Evolutionary conservation across 1,140 invertebrate species (phyloP).

Genomic region (Papilio dardanus): DNA sequence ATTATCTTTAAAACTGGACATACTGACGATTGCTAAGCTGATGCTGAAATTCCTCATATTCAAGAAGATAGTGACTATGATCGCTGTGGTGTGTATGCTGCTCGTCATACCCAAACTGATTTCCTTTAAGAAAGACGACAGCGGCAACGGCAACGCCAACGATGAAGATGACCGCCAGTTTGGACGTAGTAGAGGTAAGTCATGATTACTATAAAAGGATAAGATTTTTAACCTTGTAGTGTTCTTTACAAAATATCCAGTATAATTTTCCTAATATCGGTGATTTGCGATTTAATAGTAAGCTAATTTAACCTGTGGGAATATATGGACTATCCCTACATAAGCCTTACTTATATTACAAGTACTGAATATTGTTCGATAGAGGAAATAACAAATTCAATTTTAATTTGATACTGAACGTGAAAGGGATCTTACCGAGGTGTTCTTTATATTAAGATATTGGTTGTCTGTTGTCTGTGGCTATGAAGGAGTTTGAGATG

Average conservation of each 20-base stretch:
- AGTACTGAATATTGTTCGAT: background rate
- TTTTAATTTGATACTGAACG: background rate
- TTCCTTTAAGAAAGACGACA: constrained; percentile 73
- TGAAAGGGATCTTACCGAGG: background rate
- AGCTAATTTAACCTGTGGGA: too few relatives aligned
- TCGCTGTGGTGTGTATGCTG: constrained; percentile 87
- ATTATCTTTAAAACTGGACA: constrained; percentile 86
- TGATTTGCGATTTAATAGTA: too few relatives aligned
- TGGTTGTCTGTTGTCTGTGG: background rate
- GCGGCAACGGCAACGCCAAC: constrained; percentile 43
- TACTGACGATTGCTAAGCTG: constrained; percentile 88
- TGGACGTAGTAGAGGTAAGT: constrained; percentile 61
- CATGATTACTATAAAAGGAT: constrained; percentile 2
- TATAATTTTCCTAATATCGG: too few relatives aligned
- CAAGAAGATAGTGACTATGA: constrained; percentile 90
- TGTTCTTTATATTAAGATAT: background rate
- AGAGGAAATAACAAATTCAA: background rate
- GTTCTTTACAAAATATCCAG: too few relatives aligned
- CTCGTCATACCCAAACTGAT: constrained; percentile 89
- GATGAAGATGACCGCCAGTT: constrained; percentile 72
- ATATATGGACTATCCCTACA: too few relatives aligned
- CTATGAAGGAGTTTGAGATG: background rate
- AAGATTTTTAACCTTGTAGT: background rate
- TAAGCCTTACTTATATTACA: too few relatives aligned
- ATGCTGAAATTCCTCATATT: constrained; percentile 88